Percentiles rank a stretch among this genome's conserved stretches.
These are phyloP conservation scores for Typhlomys cinereus DNA, from an alignment of 2,113 vertebrate genomes.

Conservation along the genomic window DNA sequence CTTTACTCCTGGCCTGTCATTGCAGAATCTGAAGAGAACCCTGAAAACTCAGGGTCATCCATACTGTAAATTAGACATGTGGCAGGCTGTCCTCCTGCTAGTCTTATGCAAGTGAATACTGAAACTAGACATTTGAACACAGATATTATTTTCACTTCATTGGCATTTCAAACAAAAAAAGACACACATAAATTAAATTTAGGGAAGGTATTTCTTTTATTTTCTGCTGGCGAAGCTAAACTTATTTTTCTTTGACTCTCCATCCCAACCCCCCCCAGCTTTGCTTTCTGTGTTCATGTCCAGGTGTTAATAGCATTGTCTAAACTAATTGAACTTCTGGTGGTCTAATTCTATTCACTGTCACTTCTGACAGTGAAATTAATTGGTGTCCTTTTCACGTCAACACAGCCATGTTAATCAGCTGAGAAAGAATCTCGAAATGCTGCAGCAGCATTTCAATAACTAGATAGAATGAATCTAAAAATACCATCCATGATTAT, in stretches of 20 bases:
- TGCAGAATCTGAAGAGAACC: neutral
- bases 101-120: neutral
- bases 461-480: conserved; percentile 47
- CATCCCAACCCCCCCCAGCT: neutral
- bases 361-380: conserved; percentile 68
- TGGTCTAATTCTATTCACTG: conserved; percentile 56
- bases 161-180: neutral
- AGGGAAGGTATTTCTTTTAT: neutral
- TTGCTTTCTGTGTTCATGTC: conserved; percentile 30
- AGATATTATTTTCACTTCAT: conserved; percentile 39
- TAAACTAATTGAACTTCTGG: conserved; percentile 57
- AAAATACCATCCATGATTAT: conserved; percentile 33
- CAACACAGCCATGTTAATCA: conserved; percentile 57
- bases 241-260: conserved; percentile 45
- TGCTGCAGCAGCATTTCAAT: conserved; percentile 33
- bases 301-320: conserved; percentile 47
- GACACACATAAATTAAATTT: neutral
- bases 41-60: neutral
- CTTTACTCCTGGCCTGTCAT: neutral
- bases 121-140: neutral
- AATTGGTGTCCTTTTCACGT: conserved; percentile 40
- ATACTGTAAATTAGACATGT: neutral
- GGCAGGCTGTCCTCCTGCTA: neutral
- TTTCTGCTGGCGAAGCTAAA: conserved; percentile 42
- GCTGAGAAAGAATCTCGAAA: conserved; percentile 60